Base-by-base conservation (phyloP, 2,888 invertebrate species). In the Agrotis puta region DNA sequence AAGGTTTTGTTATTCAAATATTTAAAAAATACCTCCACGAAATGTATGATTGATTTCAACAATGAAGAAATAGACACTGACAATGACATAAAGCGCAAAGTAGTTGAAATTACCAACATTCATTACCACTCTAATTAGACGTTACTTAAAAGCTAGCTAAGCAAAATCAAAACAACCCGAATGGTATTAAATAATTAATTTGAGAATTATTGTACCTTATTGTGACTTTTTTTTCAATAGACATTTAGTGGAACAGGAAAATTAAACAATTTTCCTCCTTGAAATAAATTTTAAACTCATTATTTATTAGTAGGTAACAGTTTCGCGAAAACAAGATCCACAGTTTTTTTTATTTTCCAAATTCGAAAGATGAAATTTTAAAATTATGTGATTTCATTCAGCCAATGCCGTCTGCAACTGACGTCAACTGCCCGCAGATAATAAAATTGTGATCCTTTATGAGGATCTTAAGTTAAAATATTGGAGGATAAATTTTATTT, bases 181-280 rank as follows among this genome's bases (percentile, higher is more conserved):
- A 33, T 56, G n/a, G 2, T 1, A 33, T 33, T 20, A 33, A 33
- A 20, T 56, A n/a, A n/a, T 33, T 27, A 7, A n/a, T 27, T 43
- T 13, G 13, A 43, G 14, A 43, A 43, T 43, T n/a, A n/a, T n/a
- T n/a, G n/a, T n/a, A n/a, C n/a, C n/a, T n/a, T n/a, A n/a, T n/a
- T n/a, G n/a, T n/a, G n/a, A n/a, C n/a, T n/a, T n/a, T n/a, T n/a
- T n/a, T n/a, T n/a, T n/a, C n/a, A n/a, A n/a, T n/a, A n/a, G n/a
- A n/a, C 14, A 3, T 48, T 74, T 27, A 7, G 5, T 64, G 13
- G 14, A 63, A 48, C 54, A 74, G 71, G 74, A 54, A 71, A 63
- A 74, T 48, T 14, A 14, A 16, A 6, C n/a, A 11, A 1, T 22
- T 51, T 51, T 59, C 59, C 51, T 72, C 14, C 4, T 62, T 45